phyloP scores from a whole-genome alignment of 2,113 vertebrate genomes.

The Heloderma charlesbogerti region DNA sequence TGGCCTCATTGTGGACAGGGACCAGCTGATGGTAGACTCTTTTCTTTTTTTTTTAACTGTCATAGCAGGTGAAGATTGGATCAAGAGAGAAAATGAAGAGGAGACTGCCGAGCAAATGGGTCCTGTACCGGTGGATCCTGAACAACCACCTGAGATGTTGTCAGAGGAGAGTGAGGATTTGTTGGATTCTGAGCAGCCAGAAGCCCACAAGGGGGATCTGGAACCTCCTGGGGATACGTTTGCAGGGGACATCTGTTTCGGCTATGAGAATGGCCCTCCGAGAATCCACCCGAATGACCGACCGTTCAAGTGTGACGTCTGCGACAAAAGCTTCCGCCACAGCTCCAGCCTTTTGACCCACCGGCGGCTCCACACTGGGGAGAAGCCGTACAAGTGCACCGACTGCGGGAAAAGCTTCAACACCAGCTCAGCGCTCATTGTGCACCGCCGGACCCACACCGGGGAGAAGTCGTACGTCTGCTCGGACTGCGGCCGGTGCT shows the following conservation, averaged over 20 bases:
- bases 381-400: constrained; percentile 74
- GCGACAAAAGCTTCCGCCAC: constrained; percentile 70
- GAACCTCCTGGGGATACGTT: background rate
- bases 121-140: background rate
- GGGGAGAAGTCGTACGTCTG: constrained; percentile 62
- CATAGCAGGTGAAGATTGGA: background rate
- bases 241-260: background rate
- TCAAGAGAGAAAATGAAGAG: constrained; percentile 11
- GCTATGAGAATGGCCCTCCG: background rate
- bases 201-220: background rate
- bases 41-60: background rate
- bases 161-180: background rate
- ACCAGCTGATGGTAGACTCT: background rate
- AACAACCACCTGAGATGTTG: background rate
- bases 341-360: constrained; percentile 73
- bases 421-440: constrained; percentile 55
- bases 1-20: background rate
- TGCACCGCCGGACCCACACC: constrained; percentile 60
- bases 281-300: constrained; percentile 43
- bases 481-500: constrained; percentile 28
- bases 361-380: constrained; percentile 71
- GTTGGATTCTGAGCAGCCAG: background rate
- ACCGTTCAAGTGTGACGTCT: constrained; percentile 66
- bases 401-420: constrained; percentile 54
- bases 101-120: background rate